Conservation (phyloP, 2,888 invertebrate genomes). For the Exocentrus adspersus region DNA sequence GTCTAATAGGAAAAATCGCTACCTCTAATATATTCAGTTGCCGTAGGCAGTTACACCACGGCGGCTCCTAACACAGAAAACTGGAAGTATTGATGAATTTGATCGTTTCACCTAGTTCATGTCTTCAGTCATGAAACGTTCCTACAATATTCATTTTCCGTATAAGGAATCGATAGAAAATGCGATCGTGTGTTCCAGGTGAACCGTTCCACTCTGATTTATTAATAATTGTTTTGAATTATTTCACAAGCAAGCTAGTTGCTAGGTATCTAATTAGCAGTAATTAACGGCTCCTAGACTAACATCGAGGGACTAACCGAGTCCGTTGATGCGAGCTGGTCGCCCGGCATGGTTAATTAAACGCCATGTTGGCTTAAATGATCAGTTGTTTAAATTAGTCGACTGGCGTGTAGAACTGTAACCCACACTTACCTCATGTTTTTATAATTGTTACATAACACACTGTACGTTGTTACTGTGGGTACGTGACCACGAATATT, state of each 20-base stretch:
- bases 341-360: conserved; percentile 45
- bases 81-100: conserved; percentile 40
- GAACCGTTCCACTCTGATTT: conserved; percentile 42
- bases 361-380: conserved; percentile 49
- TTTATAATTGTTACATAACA: conserved; percentile 34
- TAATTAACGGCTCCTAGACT: conserved; percentile 44
- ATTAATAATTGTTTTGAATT: conserved; percentile 46
- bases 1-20: neutral
- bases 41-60: conserved; percentile 19
- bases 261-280: conserved; percentile 43
- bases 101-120: conserved; percentile 37
- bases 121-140: conserved; percentile 39
- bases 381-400: conserved; percentile 52
- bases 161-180: conserved; percentile 43
- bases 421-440: conserved; percentile 43
- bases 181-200: conserved; percentile 30
- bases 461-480: conserved; percentile 7
- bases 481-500: conserved; percentile 5
- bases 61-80: conserved; percentile 18
- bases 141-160: conserved; percentile 39
- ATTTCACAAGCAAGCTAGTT: conserved; percentile 39
- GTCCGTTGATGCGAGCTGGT: conserved; percentile 18
- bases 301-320: conserved; percentile 26
- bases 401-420: conserved; percentile 52
- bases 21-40: conserved; percentile 12